Conservation (phyloP, 1,140 invertebrate genomes). For the Phthorimaea operculella region DNA sequence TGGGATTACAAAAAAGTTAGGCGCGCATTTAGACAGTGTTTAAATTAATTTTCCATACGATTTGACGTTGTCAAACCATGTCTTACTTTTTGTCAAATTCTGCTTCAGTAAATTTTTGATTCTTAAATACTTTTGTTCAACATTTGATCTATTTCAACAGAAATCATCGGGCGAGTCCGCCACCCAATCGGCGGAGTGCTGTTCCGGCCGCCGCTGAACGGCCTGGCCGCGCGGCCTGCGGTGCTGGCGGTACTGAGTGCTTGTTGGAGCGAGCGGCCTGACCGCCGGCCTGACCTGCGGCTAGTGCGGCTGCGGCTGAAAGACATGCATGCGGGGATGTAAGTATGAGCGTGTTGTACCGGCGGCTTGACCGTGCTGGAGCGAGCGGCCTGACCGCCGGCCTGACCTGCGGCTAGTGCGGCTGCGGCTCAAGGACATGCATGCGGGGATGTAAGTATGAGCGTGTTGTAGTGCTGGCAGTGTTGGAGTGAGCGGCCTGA, state of each 20-base stretch:
- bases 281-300: conserved; percentile 76
- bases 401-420: conserved; percentile 76
- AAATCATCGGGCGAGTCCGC: conserved; percentile 62
- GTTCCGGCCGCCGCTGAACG: conserved; percentile 69
- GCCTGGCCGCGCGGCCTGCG: conserved; percentile 70
- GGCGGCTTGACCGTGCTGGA: too few relatives aligned
- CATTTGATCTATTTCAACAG: conserved; percentile 23
- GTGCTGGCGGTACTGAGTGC: conserved; percentile 76
- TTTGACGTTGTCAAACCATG: too few relatives aligned
- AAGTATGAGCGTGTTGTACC: too few relatives aligned
- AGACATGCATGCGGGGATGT: conserved; percentile 82
- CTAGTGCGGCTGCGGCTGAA: conserved; percentile 77
- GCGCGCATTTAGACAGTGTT: too few relatives aligned
- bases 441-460: too few relatives aligned
- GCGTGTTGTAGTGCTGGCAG: too few relatives aligned
- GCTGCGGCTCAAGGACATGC: conserved; percentile 79
- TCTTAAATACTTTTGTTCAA: background rate
- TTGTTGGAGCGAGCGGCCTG: conserved; percentile 82
- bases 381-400: too few relatives aligned
- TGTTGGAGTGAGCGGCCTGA: too few relatives aligned
- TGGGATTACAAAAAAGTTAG: too few relatives aligned
- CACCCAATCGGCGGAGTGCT: conserved; percentile 64
- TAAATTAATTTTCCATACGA: too few relatives aligned
- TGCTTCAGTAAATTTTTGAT: too few relatives aligned
- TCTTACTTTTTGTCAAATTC: too few relatives aligned